A percentile compares a stretch with the other conserved stretches of the same genome.
Evolutionary conservation across 2,888 invertebrate species (phyloP).

Genomic region (Hecatera dysodea): DNA sequence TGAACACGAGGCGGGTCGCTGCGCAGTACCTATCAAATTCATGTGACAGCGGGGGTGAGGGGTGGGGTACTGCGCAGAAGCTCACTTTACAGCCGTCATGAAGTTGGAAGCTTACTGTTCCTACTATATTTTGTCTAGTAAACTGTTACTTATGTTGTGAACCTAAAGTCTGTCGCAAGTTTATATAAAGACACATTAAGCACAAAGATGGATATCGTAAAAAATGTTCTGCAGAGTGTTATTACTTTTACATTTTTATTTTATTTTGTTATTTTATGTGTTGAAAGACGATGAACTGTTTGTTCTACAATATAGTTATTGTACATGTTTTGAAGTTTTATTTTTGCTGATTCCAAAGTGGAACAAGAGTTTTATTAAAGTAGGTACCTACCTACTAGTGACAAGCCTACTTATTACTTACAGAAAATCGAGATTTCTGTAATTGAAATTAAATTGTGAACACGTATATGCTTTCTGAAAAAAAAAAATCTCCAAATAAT

Average conservation of each 20-base stretch:
- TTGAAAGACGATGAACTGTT: constrained; percentile 66
- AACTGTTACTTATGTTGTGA: neutral
- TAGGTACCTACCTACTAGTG: too few species aligned
- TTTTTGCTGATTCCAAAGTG: neutral
- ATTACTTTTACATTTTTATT: constrained; percentile 23
- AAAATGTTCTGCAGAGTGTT: constrained; percentile 36
- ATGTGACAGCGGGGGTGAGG: too few species aligned
- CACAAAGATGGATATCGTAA: constrained; percentile 38
- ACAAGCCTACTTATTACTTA: too few species aligned
- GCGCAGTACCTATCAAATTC: neutral
- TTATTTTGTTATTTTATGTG: constrained; percentile 49
- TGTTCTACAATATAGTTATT: constrained; percentile 58
- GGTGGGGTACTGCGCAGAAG: neutral
- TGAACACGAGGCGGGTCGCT: neutral
- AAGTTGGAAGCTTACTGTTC: neutral
- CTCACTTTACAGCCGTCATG: too few species aligned
- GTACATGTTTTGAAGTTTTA: constrained; percentile 45
- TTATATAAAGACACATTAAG: neutral
- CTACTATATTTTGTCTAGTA: neutral
- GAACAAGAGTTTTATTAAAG: neutral
- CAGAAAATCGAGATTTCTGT: too few species aligned
- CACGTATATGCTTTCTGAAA: too few species aligned
- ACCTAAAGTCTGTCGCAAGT: neutral
- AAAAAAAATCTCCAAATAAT: too few species aligned
- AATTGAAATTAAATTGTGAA: too few species aligned